Base-by-base conservation (phyloP, 1,140 invertebrate genomes). In the Polypedilum pembai region DNA sequence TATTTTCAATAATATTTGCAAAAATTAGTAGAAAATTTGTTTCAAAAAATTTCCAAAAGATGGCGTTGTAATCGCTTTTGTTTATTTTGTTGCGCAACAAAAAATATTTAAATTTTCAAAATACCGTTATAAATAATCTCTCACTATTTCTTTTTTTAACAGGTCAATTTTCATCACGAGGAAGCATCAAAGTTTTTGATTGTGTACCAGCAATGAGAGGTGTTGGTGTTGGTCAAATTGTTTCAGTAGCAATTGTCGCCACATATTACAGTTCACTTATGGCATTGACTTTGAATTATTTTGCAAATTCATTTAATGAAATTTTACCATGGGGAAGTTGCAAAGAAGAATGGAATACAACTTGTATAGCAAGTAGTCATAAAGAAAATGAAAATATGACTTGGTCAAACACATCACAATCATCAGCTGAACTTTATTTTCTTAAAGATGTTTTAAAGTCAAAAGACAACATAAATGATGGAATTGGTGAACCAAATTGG, bases 231-330 rank as follows among this genome's bases (percentile, higher is more conserved):
- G 89, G 89, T 1, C 90, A 91, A 81, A 88, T 90, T 24, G 82
- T 91, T 2, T 87, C 91, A 0, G 89, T 90, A 56, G 86, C 86
- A 74, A 84, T 90, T 69, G 86, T 94, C 15, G 85, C 90, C 65
- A 87, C 90, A 1, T 91, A 91, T 80, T 92, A 91, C 80, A 88
- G 89, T 45, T 86, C 89, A 12, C 87, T 92, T 76, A 91, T 91
- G 79, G 87, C 88, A 8, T 85, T 91, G 78, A 90, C 88, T 18
- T 78, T 91, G 7, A 88, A 86, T 77, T 92, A 91, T 78, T 80
- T 92, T 69, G 83, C 86, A 18, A 86, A 86, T 76, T 89, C 88
- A 72, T 91, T 91, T 78, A 80, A 84, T 24, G 78, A 82, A 0
- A 81, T 85, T 1, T 82, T 92, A 45, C 90, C 89, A 1, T 92